These are phyloP conservation scores for Prunella strophiata DNA, from an alignment of 2,797 vertebrate species.

Conservation along the genomic window DNA sequence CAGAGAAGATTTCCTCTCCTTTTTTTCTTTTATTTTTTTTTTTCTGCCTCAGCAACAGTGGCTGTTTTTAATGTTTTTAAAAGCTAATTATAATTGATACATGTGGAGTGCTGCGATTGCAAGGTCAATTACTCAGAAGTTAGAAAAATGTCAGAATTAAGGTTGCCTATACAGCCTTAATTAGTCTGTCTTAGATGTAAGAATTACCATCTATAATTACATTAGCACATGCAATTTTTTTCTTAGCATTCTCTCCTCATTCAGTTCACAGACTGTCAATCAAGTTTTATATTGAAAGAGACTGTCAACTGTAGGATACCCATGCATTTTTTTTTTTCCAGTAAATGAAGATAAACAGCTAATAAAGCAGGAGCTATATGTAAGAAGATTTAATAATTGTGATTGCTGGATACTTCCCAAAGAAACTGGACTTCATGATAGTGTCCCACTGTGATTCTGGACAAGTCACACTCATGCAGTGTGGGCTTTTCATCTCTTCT, in stretches of 20 bases:
- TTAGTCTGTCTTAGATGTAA: conserved; percentile 55
- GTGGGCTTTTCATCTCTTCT: background rate
- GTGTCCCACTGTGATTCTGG: background rate
- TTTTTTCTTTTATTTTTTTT: background rate
- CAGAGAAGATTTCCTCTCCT: background rate
- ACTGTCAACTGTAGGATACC: background rate
- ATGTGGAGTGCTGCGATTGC: conserved; percentile 19
- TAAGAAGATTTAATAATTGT: background rate
- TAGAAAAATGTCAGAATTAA: conserved; percentile 63
- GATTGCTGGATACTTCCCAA: background rate
- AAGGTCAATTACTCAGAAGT: conserved; percentile 65
- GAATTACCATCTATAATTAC: conserved; percentile 58
- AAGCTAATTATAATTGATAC: conserved; percentile 57
- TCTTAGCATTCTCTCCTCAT: background rate
- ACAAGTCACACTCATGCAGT: background rate
- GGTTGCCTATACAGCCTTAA: conserved; percentile 44
- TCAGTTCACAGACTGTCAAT: conserved; percentile 18
- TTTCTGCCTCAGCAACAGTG: background rate
- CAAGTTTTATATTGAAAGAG: conserved; percentile 8
- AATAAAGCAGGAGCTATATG: background rate
- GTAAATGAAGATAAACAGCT: background rate
- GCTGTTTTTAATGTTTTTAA: background rate
- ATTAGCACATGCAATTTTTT: conserved; percentile 22
- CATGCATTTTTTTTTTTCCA: background rate
- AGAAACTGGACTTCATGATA: background rate